Evolutionary conservation across 2,888 invertebrate genomes (phyloP), one percentile per base, ranked within the genome.

Genomic region (Amiota minor): DNA sequence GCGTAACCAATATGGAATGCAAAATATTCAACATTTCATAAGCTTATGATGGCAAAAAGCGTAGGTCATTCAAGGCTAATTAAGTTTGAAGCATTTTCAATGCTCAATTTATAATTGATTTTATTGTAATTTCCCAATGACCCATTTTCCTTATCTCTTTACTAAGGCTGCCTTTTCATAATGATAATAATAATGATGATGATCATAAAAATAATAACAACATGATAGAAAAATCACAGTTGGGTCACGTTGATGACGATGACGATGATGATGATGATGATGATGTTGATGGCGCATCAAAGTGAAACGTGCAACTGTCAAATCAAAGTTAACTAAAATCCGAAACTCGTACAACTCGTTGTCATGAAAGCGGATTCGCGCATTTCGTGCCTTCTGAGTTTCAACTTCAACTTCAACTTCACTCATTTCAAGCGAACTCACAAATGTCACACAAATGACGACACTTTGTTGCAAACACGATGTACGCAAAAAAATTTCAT

Each of bases 401-500:
- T 35, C 35, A 35, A 35, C 35, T 35, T 6, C 35, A 35, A 35
- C 35, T 35, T 6, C 35, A 35, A 35, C 35, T 35, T 50, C 53
- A n/a, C 53, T 50, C 53, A n/a, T 9, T 35, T 50, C 53, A 4
- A 12, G 12, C 53, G 53, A n/a, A 20, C 59, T 16, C 80, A 78
- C 78, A 83, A 79, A 80, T 81, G 85, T 86, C 86, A 81, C 82
- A 79, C 76, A 82, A 85, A 85, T 82, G 86, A 35, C 35, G 35
- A 86, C 84, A 85, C 80, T 85, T 81, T 77, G 76, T 81, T 85
- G 84, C 85, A 78, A 75, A 73, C 77, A 68, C 73, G 23, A 59
- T 46, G 84, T 79, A 86, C 82, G 83, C 84, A 77, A 74, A 80
- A 77, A 81, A 80, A 86, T 86, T 86, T 82, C 82, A 86, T 82